Percentiles rank a stretch among this genome's conserved stretches.
Conservation (phyloP, 2,888 invertebrate genomes). For the Cheilosia urbana region DNA sequence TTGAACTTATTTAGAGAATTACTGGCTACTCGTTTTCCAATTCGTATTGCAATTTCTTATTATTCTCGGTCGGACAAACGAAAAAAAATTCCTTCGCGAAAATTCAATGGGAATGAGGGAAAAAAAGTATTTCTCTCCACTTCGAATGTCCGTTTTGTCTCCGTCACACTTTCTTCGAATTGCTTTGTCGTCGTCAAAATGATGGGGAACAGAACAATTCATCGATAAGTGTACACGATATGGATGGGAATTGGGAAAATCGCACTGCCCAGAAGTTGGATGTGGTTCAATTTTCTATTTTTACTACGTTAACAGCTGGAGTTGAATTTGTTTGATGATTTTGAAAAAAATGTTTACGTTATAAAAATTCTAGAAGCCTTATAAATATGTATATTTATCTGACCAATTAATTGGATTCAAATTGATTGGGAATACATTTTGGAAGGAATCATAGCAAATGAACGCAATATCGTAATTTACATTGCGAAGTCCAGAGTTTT, state of each 20-base stretch:
- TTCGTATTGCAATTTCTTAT: constrained; percentile 53
- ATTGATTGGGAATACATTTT: no score
- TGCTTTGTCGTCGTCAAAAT: constrained; percentile 65
- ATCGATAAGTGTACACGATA: constrained; percentile 44
- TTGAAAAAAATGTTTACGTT: neutral
- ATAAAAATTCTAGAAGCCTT: no score
- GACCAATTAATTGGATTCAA: no score
- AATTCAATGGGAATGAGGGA: constrained; percentile 71
- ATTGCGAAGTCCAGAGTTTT: no score
- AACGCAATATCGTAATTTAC: no score
- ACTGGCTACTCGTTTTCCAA: constrained; percentile 34
- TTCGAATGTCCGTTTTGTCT: constrained; percentile 69
- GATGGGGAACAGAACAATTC: constrained; percentile 46
- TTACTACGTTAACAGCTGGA: neutral
- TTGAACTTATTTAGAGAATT: constrained; percentile 25
- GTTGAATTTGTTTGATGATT: constrained; percentile 1
- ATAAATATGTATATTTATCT: no score
- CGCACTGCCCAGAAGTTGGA: constrained; percentile 35
- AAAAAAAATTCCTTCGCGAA: constrained; percentile 69
- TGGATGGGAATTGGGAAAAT: constrained; percentile 56
- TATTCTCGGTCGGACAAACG: constrained; percentile 57
- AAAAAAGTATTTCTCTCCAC: constrained; percentile 60
- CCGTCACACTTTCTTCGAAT: constrained; percentile 70
- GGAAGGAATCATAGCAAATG: no score
- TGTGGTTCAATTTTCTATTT: constrained; percentile 24